Percentiles rank a stretch among this genome's conserved stretches.
Conservation (phyloP, 2,797 vertebrate species). For the Oreochromis grahami region DNA sequence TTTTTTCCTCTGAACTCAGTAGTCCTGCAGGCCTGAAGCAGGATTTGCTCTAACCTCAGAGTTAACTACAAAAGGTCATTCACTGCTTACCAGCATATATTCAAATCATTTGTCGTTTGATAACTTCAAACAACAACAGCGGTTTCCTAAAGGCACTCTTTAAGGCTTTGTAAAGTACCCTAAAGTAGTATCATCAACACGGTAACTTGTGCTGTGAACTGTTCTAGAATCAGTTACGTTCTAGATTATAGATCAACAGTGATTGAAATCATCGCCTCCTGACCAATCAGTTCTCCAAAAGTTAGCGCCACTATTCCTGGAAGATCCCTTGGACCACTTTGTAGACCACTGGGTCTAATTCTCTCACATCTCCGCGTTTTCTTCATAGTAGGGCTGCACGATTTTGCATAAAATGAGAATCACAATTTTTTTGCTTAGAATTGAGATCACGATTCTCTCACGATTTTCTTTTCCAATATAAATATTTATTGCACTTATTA, state of each 20-base stretch:
- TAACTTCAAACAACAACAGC: accelerated
- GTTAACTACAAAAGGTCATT: neutral
- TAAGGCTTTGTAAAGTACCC: neutral
- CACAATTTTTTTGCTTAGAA: no score
- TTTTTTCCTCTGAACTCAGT: neutral
- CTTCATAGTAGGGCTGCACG: no score
- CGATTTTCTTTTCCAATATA: no score
- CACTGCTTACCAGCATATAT: neutral
- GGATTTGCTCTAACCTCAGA: accelerated
- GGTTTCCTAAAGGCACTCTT: accelerated
- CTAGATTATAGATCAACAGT: neutral
- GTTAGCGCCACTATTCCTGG: accelerated
- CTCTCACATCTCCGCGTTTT: accelerated
- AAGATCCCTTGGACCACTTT: neutral
- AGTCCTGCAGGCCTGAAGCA: neutral
- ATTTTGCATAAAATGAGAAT: no score
- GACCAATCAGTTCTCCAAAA: accelerated
- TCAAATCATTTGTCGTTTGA: neutral
- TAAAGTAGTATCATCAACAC: accelerated
- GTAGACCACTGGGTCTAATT: neutral
- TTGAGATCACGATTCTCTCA: no score
- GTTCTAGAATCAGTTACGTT: accelerated
- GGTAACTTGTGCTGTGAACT: neutral
- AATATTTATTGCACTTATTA: no score
- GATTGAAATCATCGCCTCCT: neutral